phyloP scores from a whole-genome alignment of 2,797 vertebrate species.

The Paratrypauchen microcephalus region DNA sequence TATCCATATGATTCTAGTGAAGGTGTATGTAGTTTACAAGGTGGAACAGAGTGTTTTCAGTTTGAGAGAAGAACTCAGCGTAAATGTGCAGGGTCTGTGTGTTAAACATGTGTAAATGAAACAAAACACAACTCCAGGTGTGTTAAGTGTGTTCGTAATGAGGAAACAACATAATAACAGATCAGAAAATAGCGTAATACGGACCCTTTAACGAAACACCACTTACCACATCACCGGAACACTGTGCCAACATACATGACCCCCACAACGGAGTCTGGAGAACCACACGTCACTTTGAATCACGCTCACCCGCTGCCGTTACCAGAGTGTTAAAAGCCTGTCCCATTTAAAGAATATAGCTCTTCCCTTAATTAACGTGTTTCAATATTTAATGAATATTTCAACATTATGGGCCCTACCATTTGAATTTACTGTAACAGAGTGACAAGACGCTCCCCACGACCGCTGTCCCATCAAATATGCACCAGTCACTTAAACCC shows the following conservation, averaged over 20 bases:
- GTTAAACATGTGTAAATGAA: no score
- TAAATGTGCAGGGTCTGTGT: no score
- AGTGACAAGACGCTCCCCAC: constrained; percentile 75
- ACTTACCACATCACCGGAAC: constrained; percentile 11
- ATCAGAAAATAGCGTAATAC: no score
- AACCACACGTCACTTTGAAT: constrained; percentile 50
- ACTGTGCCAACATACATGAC: constrained; percentile 11
- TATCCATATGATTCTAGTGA: no score
- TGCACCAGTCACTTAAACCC: constrained; percentile 83
- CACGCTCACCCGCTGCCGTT: constrained; percentile 52
- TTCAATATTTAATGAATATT: constrained; percentile 79
- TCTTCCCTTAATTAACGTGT: constrained; percentile 77
- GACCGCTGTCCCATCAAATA: constrained; percentile 79
- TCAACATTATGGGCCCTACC: constrained; percentile 65
- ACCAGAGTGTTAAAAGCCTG: constrained; percentile 46
- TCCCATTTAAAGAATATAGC: constrained; percentile 62
- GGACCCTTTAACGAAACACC: constrained; percentile 10
- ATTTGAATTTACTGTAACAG: constrained; percentile 77
- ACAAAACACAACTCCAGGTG: no score
- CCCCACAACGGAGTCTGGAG: constrained; percentile 32
- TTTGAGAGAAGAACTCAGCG: no score
- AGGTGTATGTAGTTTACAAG: no score
- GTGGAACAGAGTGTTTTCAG: no score
- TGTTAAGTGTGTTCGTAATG: no score
- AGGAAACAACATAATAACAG: no score